Evolutionary conservation across 1,140 invertebrate genomes (phyloP).

Genomic region (Paraescarpia echinospica): DNA sequence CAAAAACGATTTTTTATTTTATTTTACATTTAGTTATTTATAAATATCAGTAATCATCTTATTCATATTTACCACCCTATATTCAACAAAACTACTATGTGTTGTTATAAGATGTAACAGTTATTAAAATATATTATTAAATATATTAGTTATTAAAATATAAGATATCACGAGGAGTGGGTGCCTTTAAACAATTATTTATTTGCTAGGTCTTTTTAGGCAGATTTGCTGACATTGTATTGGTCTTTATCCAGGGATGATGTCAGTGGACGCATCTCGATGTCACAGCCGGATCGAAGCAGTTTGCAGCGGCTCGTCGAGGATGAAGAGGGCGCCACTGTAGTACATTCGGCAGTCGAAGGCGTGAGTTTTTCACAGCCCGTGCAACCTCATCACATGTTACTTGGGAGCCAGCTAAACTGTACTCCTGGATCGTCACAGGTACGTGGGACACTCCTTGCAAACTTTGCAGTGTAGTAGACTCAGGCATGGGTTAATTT

Average conservation of each 20-base stretch:
- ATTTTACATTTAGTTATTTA: too few species aligned
- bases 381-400: constrained; percentile 76
- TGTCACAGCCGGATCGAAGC: constrained; percentile 56
- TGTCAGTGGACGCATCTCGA: constrained; percentile 38
- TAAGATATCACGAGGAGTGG: too few species aligned
- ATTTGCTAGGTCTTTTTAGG: too few species aligned
- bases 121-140: too few species aligned
- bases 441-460: constrained; percentile 35
- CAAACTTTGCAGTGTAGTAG: not conserved
- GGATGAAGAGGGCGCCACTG: constrained; percentile 20
- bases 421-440: constrained; percentile 63
- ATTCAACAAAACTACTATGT: too few species aligned
- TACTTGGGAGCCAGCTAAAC: constrained; percentile 74
- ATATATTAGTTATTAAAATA: too few species aligned
- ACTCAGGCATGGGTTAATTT: too few species aligned
- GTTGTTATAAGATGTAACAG: too few species aligned
- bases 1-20: too few species aligned
- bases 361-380: constrained; percentile 82
- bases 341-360: constrained; percentile 9
- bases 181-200: too few species aligned
- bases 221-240: not conserved
- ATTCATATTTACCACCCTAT: too few species aligned
- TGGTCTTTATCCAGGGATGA: constrained; percentile 33
- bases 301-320: constrained; percentile 16
- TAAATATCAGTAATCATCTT: too few species aligned